Evolutionary conservation across 2,113 vertebrate species (phyloP).

Genomic region (Tetrax tetrax): DNA sequence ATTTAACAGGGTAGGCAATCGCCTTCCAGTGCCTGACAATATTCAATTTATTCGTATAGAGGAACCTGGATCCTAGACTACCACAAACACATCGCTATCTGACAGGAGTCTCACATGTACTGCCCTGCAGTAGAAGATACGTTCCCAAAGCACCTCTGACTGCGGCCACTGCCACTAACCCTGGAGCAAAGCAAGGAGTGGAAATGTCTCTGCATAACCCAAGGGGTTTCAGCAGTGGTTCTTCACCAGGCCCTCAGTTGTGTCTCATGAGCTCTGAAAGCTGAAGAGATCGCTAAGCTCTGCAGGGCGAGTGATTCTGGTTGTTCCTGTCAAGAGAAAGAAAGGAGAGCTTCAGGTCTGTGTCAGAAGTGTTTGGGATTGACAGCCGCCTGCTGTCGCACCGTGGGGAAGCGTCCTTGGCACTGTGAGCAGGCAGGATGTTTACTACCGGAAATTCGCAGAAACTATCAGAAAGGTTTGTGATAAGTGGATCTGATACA

Average conservation of each 20-base stretch:
- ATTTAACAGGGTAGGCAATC: neutral
- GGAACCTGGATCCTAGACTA: neutral
- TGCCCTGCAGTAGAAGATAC: neutral
- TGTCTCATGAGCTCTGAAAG: neutral
- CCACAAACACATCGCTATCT: neutral
- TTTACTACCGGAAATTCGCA: slow-evolving; percentile 14
- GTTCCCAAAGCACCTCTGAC: neutral
- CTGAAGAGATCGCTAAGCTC: neutral
- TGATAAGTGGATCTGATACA: slow-evolving; percentile 37
- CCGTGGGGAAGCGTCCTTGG: neutral
- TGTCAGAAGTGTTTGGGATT: neutral
- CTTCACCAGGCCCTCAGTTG: fast-evolving
- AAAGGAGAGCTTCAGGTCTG: neutral
- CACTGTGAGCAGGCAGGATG: neutral
- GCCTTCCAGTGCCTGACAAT: neutral
- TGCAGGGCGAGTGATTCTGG: neutral
- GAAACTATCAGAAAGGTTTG: slow-evolving; percentile 10
- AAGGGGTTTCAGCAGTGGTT: fast-evolving
- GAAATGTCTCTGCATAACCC: neutral
- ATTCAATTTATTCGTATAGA: neutral
- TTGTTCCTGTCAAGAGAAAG: neutral
- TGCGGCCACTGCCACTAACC: neutral
- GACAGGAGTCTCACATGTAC: neutral
- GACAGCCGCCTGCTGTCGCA: neutral
- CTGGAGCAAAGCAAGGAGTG: neutral